Evolutionary conservation across 2,888 invertebrate genomes (phyloP).

Genomic region (Apotomis betuletana): DNA sequence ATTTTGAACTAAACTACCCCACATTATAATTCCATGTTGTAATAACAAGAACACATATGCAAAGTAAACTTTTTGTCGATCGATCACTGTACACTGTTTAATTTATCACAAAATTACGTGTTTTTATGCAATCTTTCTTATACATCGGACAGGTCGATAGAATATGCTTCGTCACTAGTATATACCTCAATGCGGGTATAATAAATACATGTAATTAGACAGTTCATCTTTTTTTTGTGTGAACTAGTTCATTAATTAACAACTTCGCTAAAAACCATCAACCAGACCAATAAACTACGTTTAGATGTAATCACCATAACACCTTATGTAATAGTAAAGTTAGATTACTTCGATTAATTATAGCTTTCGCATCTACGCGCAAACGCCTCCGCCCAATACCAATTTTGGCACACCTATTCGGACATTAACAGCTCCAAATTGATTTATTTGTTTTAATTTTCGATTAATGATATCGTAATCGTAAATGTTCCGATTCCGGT

Average conservation of each 20-base stretch:
- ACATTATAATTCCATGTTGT: no score
- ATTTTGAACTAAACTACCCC: no score
- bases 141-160: no score
- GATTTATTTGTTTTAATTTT: slow-evolving; percentile 40
- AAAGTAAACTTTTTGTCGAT: no score
- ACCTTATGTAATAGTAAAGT: slow-evolving; percentile 22
- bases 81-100: no score
- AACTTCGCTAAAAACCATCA: background rate
- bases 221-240: background rate
- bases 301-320: slow-evolving; percentile 20
- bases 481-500: slow-evolving; percentile 36
- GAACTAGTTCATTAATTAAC: background rate
- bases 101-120: no score
- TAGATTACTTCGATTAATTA: slow-evolving; percentile 37
- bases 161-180: no score
- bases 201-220: background rate
- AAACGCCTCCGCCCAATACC: slow-evolving; percentile 30
- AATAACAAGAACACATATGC: no score
- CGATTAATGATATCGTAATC: slow-evolving; percentile 38
- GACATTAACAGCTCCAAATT: slow-evolving; percentile 38
- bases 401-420: slow-evolving; percentile 36
- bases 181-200: no score
- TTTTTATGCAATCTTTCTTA: no score
- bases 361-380: slow-evolving; percentile 23
- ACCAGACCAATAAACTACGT: slow-evolving; percentile 8